Evolutionary conservation across 2,888 invertebrate species (phyloP), one percentile per base, ranked within the genome.

Genomic region (Masnerella sp.): DNA sequence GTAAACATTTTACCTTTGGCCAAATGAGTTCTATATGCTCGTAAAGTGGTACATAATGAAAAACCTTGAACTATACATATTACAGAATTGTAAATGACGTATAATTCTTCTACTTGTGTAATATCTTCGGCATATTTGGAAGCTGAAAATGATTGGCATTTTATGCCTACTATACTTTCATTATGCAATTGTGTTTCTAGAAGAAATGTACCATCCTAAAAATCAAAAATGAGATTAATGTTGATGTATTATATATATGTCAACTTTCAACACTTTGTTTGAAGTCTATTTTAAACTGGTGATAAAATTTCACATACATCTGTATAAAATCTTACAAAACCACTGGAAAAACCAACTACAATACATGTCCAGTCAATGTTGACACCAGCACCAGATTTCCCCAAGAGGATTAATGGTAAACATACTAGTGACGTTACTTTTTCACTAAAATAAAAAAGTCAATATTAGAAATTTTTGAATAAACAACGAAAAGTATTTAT

Each of bases 351-450:
- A 9, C 98, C 98, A 64, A 96, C 91, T 70, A 94, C 91, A 70
- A 98, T 91, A 84, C 96, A 97, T 9, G 96, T 97, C 98, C 98
- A 98, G 85, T 98, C 98, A 18, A 95, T 92, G 4, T 92, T 92
- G 83, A 93, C 89, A 40, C 90, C 89, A 9, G 89, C 88, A 72
- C 89, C 89, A 38, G 88, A 78, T 77, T 86, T 89, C 51, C 89
- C 89, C 69, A 89, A 85, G n/a, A 89, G 88, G 54, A 89, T 86
- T 9, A 91, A 79, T 2, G 91, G 90, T 64, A 90, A 82, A 79
- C 90, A 90, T 51, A 89, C 77, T 20, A 90, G 77, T 47, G 88
- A 84, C 5, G 90, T 90, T 40, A 90, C 88, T 77, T 86, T 85
- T 82, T 90, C 90, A 47, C 89, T 90, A 72, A 45, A 81, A 84